phyloP scores from a whole-genome alignment of 2,888 invertebrate species.

The Drosophila infuscata region DNA sequence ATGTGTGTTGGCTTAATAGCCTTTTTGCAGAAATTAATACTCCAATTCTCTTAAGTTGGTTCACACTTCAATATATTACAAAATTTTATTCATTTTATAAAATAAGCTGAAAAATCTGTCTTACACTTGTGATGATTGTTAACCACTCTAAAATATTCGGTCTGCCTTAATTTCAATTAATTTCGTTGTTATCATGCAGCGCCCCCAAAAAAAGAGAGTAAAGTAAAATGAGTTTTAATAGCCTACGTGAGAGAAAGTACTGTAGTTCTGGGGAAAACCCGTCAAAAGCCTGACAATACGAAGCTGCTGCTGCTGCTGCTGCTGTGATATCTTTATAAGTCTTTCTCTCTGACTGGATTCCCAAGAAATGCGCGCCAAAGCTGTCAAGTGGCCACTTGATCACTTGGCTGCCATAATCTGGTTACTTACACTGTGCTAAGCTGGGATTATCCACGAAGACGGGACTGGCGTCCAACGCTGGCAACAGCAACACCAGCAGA shows the following conservation, averaged over 20 bases:
- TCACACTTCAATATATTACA: too few relatives aligned
- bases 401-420: conserved; percentile 23
- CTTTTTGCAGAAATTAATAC: not conserved
- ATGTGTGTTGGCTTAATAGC: not conserved
- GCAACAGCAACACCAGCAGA: conserved; percentile 54
- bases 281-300: conserved; percentile 34
- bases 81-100: too few relatives aligned
- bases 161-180: conserved; percentile 26
- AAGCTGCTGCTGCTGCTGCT: conserved; percentile 15
- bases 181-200: conserved; percentile 39
- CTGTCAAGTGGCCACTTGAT: conserved; percentile 44
- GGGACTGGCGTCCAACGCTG: conserved; percentile 76
- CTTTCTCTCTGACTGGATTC: conserved; percentile 38
- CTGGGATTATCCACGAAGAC: conserved; percentile 85
- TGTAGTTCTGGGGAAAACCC: conserved; percentile 68
- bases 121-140: not conserved
- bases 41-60: not conserved
- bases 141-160: not conserved
- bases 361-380: conserved; percentile 39
- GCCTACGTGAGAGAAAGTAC: conserved; percentile 80
- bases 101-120: not conserved
- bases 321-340: conserved; percentile 43
- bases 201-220: conserved; percentile 32
- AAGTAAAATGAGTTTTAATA: conserved; percentile 52
- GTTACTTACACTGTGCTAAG: conserved; percentile 85